Evolutionary conservation across 2,113 vertebrate genomes (phyloP).

Genomic region (Lepisosteus oculatus): DNA sequence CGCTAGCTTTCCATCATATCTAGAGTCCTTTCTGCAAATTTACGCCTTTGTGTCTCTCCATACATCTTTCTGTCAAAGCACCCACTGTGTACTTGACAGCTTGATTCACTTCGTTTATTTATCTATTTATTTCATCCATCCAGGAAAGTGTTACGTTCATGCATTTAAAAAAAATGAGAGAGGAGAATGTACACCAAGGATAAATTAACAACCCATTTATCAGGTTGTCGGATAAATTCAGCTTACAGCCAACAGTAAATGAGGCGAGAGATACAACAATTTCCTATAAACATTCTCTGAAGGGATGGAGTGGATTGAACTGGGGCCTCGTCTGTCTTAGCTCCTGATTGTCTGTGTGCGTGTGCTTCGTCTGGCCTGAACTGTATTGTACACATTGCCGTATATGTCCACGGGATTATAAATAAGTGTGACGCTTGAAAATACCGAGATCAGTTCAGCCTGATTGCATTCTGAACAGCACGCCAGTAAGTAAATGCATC

Average conservation of each 20-base stretch:
- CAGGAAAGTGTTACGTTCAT: neutral
- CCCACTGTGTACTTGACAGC: too few relatives aligned
- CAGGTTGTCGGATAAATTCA: neutral
- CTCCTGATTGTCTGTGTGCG: too few relatives aligned
- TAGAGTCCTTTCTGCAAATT: too few relatives aligned
- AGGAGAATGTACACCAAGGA: neutral
- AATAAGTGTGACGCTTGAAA: neutral
- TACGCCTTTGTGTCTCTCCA: too few relatives aligned
- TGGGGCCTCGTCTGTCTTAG: too few relatives aligned
- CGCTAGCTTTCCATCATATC: too few relatives aligned
- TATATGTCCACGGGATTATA: too few relatives aligned
- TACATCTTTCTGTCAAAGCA: neutral
- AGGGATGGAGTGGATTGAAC: neutral
- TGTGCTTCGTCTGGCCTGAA: too few relatives aligned
- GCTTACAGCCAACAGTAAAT: constrained; percentile 1
- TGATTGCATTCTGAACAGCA: neutral
- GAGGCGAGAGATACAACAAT: neutral
- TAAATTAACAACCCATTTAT: neutral
- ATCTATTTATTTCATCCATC: too few relatives aligned
- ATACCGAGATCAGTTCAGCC: neutral
- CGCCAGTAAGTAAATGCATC: too few relatives aligned
- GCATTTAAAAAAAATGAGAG: neutral
- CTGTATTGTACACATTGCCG: too few relatives aligned
- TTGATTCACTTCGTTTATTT: too few relatives aligned
- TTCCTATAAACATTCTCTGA: neutral